Evolutionary conservation across 2,888 invertebrate species (phyloP).

Genomic region (Diarsia dahlii): DNA sequence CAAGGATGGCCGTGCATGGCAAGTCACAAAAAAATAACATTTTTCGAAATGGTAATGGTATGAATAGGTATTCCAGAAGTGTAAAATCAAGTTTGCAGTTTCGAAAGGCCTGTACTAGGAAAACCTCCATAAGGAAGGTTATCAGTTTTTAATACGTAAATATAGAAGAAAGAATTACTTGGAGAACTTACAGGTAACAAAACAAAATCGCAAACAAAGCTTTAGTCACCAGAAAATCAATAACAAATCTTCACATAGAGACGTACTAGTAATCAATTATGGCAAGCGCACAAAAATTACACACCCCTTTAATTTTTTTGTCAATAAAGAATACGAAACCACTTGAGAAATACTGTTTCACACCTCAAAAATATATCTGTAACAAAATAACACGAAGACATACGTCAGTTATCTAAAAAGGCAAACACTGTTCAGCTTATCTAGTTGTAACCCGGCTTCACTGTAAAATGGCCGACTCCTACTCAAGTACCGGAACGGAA

Average conservation of each 20-base stretch:
- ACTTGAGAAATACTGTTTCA: neutral
- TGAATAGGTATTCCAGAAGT: no score
- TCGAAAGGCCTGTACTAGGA: neutral
- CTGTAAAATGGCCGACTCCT: slow-evolving; percentile 43
- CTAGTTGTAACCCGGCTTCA: slow-evolving; percentile 39
- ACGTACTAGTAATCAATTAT: no score
- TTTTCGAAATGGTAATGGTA: no score
- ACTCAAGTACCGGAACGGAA: slow-evolving; percentile 63
- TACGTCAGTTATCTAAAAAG: slow-evolving; percentile 24
- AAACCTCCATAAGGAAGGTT: neutral
- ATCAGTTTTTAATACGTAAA: neutral
- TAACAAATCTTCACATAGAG: no score
- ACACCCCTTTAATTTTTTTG: neutral
- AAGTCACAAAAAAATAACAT: no score
- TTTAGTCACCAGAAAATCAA: no score
- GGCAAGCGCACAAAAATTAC: no score
- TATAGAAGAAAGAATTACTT: neutral
- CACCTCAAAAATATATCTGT: neutral
- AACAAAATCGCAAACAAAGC: no score
- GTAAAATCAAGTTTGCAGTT: neutral
- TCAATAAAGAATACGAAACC: neutral
- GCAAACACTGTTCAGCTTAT: slow-evolving; percentile 21
- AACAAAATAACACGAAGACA: slow-evolving; percentile 1
- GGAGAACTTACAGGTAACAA: no score
- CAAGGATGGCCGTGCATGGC: neutral